These are phyloP conservation scores for Drosophila neotestacea DNA, from an alignment of 2,888 invertebrate species.

Conservation along the genomic window DNA sequence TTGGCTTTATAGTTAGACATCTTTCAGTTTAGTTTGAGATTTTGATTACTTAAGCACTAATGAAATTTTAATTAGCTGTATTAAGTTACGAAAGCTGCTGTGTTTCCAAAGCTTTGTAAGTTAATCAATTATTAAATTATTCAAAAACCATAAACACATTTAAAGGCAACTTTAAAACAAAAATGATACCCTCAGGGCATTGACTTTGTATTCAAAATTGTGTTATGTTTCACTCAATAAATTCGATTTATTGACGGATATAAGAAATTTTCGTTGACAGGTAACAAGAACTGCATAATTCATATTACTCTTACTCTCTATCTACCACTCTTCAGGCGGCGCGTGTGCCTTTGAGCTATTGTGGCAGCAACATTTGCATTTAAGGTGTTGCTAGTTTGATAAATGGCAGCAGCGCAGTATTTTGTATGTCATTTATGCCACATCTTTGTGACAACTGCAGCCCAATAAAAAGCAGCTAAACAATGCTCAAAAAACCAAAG, in stretches of 20 bases:
- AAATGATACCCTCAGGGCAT: neutral
- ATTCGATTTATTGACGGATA: conserved; percentile 3
- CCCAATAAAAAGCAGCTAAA: conserved; percentile 30
- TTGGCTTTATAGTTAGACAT: conserved; percentile 1
- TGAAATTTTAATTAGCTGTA: conserved; percentile 42
- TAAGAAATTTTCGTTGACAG: neutral
- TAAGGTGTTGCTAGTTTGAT: conserved; percentile 65
- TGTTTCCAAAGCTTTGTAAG: conserved; percentile 1
- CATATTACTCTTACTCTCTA: neutral
- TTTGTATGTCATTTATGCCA: conserved; percentile 31
- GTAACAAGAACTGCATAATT: conserved; percentile 9
- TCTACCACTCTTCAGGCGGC: neutral
- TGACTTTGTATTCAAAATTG: neutral
- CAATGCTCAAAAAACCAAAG: conserved; percentile 52
- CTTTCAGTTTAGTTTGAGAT: neutral
- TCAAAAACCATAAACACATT: conserved; percentile 4
- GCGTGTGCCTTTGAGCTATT: conserved; percentile 22
- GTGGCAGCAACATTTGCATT: conserved; percentile 38
- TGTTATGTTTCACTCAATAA: neutral
- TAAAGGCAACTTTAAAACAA: neutral
- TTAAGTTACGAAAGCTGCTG: neutral
- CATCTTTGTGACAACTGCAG: conserved; percentile 45
- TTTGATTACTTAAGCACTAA: conserved; percentile 19
- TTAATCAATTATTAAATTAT: conserved; percentile 2
- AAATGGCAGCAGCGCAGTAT: conserved; percentile 42